Evolutionary conservation across 2,888 invertebrate genomes (phyloP).

Genomic region (Sinohyriopsis cumingii): DNA sequence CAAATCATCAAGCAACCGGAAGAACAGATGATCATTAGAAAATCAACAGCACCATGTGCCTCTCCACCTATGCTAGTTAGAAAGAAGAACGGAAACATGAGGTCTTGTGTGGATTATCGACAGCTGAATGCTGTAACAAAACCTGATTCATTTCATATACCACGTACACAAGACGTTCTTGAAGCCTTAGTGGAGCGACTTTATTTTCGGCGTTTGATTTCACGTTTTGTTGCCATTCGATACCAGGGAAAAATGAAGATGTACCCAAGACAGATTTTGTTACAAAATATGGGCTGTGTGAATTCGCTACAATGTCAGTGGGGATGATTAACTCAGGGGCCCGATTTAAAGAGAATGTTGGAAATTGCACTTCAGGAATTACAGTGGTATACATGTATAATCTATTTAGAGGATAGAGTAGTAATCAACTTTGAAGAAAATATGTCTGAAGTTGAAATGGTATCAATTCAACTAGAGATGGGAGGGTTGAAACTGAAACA

Average conservation of each 20-base stretch:
- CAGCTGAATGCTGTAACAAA: constrained; percentile 14
- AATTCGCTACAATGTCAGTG: constrained; percentile 7
- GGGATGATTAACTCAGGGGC: constrained; percentile 16
- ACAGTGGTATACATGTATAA: constrained; percentile 21
- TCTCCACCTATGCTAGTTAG: constrained; percentile 16
- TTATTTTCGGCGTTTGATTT: constrained; percentile 26
- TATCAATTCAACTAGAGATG: constrained; percentile 7
- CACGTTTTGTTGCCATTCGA: constrained; percentile 24
- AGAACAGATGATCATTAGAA: constrained; percentile 14
- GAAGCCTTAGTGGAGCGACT: constrained; percentile 16
- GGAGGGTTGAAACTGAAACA: constrained; percentile 15
- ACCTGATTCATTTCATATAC: constrained; percentile 25
- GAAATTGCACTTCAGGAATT: constrained; percentile 14
- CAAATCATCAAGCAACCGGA: constrained; percentile 14
- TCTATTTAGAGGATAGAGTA: constrained; percentile 21
- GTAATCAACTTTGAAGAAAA: constrained; percentile 24
- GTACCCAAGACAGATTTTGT: constrained; percentile 28
- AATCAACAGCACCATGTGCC: constrained; percentile 15
- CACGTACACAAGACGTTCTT: constrained; percentile 19
- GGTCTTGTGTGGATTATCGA: constrained; percentile 26
- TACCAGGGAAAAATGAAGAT: constrained; percentile 21
- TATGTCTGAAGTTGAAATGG: constrained; percentile 9
- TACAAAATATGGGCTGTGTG: constrained; percentile 24
- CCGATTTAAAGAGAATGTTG: constrained; percentile 15
- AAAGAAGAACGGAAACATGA: constrained; percentile 20